Conservation (phyloP, 2,888 invertebrate genomes). For the Boloria selene region DNA sequence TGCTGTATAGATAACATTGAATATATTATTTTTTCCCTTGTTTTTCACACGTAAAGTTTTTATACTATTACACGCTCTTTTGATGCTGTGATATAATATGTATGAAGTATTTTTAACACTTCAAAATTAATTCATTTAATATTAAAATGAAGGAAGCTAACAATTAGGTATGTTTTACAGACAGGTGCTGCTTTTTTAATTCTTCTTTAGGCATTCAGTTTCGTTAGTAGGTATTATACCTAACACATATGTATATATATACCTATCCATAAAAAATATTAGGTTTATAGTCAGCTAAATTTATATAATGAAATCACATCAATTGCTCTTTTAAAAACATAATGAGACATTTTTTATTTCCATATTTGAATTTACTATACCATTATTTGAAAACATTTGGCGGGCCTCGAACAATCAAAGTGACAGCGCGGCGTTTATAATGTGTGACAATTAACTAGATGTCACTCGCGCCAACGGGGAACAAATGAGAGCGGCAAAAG, state of each 20-base stretch:
- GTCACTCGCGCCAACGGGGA: slow-evolving; percentile 29
- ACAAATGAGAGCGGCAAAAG: slow-evolving; percentile 31
- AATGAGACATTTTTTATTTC: background rate
- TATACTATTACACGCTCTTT: slow-evolving; percentile 36
- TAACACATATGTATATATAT: too few relatives aligned
- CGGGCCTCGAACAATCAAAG: slow-evolving; percentile 10
- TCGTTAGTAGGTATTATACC: too few relatives aligned
- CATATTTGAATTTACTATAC: background rate
- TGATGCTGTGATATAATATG: slow-evolving; percentile 34
- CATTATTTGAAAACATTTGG: slow-evolving; percentile 15
- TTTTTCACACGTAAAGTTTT: slow-evolving; percentile 28
- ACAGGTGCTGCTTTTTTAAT: background rate
- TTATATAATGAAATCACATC: background rate
- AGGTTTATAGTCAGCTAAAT: too few relatives aligned
- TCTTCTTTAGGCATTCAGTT: too few relatives aligned
- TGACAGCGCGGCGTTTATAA: slow-evolving; percentile 29
- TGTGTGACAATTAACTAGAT: slow-evolving; percentile 34
- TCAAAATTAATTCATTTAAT: slow-evolving; percentile 29
- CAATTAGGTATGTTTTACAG: slow-evolving; percentile 4
- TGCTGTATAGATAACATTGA: slow-evolving; percentile 17
- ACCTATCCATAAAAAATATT: too few relatives aligned
- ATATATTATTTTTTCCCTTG: slow-evolving; percentile 18
- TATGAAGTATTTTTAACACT: slow-evolving; percentile 11
- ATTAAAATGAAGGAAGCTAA: slow-evolving; percentile 26
- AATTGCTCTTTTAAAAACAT: background rate